These are phyloP conservation scores for Datnioides undecimradiatus DNA, from an alignment of 2,113 vertebrate genomes.

Conservation along the genomic window DNA sequence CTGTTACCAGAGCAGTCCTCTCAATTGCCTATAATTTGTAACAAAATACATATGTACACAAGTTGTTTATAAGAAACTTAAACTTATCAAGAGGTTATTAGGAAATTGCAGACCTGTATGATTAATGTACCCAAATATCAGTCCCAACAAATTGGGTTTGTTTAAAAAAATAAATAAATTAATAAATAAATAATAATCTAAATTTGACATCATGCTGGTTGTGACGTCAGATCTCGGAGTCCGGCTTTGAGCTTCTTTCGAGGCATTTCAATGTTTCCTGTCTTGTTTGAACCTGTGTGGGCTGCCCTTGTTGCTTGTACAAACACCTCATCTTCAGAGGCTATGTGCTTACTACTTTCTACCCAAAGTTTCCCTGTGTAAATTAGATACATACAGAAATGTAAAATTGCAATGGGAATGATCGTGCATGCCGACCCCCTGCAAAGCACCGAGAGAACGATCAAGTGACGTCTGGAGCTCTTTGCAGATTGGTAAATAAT, in stretches of 20 bases:
- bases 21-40: not conserved
- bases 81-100: not conserved
- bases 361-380: slow-evolving; percentile 30
- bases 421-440: slow-evolving; percentile 57
- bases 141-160: not conserved
- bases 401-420: slow-evolving; percentile 25
- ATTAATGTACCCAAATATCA: slow-evolving; percentile 3
- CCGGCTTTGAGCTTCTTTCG: slow-evolving; percentile 44
- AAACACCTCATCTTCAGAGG: slow-evolving; percentile 24
- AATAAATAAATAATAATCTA: too few relatives aligned
- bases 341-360: slow-evolving; percentile 13
- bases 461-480: slow-evolving; percentile 43
- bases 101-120: not conserved
- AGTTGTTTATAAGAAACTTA: slow-evolving; percentile 17
- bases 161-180: too few relatives aligned
- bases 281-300: slow-evolving; percentile 43
- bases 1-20: too few relatives aligned
- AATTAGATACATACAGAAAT: slow-evolving; percentile 25
- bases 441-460: slow-evolving; percentile 58
- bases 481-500: slow-evolving; percentile 33
- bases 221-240: slow-evolving; percentile 63
- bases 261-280: slow-evolving; percentile 55
- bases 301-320: slow-evolving; percentile 41
- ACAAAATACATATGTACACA: slow-evolving; percentile 3
- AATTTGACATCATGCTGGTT: not conserved